Base-by-base conservation (phyloP, 1,140 invertebrate genomes). In the Zaprionus inermis region DNA sequence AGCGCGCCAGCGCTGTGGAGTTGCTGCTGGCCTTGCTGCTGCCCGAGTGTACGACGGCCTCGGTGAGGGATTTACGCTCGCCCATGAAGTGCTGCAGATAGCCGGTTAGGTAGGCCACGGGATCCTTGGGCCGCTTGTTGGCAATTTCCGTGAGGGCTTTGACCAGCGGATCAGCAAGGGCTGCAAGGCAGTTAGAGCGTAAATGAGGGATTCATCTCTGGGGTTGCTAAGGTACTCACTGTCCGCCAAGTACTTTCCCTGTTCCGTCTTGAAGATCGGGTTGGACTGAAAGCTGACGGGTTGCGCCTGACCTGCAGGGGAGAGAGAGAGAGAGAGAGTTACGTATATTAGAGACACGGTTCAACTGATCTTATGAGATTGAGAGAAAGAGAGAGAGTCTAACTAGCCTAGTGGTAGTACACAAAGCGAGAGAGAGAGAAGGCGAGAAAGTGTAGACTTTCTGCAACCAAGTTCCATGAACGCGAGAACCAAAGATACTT, bases 101-200 rank as follows among this genome's bases (percentile, higher is more conserved):
- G 54, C 95, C 95, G 6, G 96, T 96, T 16, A 98, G 93, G 90
- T 96, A 97, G 2, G 95, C 95, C 18, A 97, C 95, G 0, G 97
- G 97, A 93, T 97, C 96, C 69, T 95, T 94, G 7, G 97, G 97
- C 72, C 96, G 94, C 67, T 94, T 94, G 68, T 96, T 95, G 52
- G 96, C 96, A 49, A 98, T 96, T 93, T 97, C 96, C 20, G 96
- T 96, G 60, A 98, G 93, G 72, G 96, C 97, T 94, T 96, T 96
- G 64, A 97, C 96, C 61, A 98, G 93, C 51, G 97, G 97, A 94
- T 97, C 96, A 49, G 96, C 97, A 24, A 98, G 93, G 76, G 96
- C 97, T 96, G 24, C 11, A 5, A 57, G n/a, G 9, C 57, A 0
- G n/a, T n/a, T n/a, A 58, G 11, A 5, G 10, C 9, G 49, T 36